Conservation (phyloP, 2,888 invertebrate species). For the Pyrgus malvae region DNA sequence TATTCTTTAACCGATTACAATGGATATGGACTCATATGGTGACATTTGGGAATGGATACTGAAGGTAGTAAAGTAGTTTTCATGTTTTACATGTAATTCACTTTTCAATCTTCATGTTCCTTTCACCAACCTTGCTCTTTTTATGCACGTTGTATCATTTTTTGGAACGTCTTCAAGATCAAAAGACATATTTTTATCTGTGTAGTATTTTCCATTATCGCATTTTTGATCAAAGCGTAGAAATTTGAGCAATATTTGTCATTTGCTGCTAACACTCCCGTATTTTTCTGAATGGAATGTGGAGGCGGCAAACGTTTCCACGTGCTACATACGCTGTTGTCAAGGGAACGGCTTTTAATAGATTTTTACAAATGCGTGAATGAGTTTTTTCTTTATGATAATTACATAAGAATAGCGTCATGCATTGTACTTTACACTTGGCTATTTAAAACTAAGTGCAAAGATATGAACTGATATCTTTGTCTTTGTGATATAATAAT, state of each 20-base stretch:
- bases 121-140: conserved; percentile 1
- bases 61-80: conserved; percentile 46
- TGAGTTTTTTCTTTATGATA: conserved; percentile 12
- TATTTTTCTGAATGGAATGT: conserved; percentile 9
- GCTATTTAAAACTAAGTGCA: background rate
- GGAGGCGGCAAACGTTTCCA: conserved; percentile 10
- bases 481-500: background rate
- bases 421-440: background rate
- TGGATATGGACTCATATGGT: conserved; percentile 58
- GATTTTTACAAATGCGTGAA: conserved; percentile 27
- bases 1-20: conserved; percentile 21
- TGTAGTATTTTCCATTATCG: background rate
- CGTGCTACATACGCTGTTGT: conserved; percentile 27
- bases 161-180: conserved; percentile 30
- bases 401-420: conserved; percentile 26
- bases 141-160: background rate
- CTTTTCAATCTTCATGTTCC: background rate
- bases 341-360: conserved; percentile 32
- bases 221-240: too few species aligned
- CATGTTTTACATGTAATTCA: background rate
- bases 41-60: conserved; percentile 58
- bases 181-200: conserved; percentile 6
- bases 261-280: background rate
- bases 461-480: too few species aligned
- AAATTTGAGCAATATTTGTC: too few species aligned